A percentile compares a stretch with the other conserved stretches of the same genome.
phyloP scores from a whole-genome alignment of 2,888 invertebrate genomes.

The Diaprepes abbreviatus region DNA sequence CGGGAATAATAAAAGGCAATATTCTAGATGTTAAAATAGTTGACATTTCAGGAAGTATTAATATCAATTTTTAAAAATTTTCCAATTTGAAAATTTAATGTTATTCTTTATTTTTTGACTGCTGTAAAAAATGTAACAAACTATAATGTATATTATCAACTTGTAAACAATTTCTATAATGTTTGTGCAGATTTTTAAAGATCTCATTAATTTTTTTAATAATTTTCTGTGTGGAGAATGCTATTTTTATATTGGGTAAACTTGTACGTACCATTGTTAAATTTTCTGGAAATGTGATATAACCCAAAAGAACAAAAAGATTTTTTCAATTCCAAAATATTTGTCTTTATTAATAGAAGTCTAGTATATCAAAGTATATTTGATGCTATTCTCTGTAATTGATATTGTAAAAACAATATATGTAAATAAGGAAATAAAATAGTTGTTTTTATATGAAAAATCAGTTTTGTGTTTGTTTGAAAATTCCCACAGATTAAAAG shows the following conservation, averaged over 20 bases:
- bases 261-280: conserved; percentile 59
- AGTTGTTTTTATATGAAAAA: conserved; percentile 60
- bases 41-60: no score
- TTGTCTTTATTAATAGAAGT: conserved; percentile 55
- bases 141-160: conserved; percentile 33
- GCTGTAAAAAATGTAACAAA: conserved; percentile 33
- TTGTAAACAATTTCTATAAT: conserved; percentile 42
- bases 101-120: conserved; percentile 8
- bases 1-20: no score
- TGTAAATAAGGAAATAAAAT: conserved; percentile 62
- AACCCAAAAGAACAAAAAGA: conserved; percentile 52
- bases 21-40: no score
- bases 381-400: conserved; percentile 65
- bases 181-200: conserved; percentile 51
- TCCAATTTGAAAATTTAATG: no score
- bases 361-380: conserved; percentile 61
- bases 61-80: no score
- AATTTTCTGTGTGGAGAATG: conserved; percentile 53
- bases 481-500: no score
- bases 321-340: conserved; percentile 58
- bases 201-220: conserved; percentile 52
- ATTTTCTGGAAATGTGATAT: conserved; percentile 67
- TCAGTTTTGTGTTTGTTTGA: neutral
- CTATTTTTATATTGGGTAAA: conserved; percentile 59
- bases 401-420: conserved; percentile 63